Percentiles rank a stretch among this genome's conserved stretches.
Conservation (phyloP, 2,797 vertebrate species). For the Chanos chanos region DNA sequence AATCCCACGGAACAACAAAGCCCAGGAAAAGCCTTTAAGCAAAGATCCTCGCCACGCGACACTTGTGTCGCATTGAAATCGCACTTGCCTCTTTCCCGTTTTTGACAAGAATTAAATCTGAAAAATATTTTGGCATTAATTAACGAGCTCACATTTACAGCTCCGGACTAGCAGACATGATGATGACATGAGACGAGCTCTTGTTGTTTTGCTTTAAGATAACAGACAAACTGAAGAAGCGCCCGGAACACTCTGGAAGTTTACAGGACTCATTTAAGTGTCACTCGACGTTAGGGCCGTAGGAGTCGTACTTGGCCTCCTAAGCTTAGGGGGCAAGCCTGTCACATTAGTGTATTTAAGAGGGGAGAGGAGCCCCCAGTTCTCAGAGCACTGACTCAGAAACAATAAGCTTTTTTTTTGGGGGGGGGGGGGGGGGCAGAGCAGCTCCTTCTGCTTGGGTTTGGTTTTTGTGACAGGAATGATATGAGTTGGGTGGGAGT, state of each 20-base stretch:
- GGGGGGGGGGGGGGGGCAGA: no score
- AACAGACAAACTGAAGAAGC: neutral
- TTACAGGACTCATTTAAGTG: conserved; percentile 39
- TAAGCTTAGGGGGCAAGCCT: conserved; percentile 3
- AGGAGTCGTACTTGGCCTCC: conserved; percentile 4
- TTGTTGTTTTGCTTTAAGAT: conserved; percentile 12
- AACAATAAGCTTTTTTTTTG: conserved; percentile 36
- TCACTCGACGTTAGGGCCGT: conserved; percentile 34
- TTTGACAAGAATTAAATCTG: neutral
- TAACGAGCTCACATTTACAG: conserved; percentile 1
- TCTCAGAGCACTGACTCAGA: conserved; percentile 31
- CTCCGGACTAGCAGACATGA: neutral
- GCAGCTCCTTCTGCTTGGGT: conserved; percentile 10
- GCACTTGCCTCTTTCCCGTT: no score
- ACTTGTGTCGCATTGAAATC: no score
- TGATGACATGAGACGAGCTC: neutral
- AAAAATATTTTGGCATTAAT: neutral
- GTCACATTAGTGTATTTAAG: conserved; percentile 26
- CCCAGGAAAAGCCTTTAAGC: no score
- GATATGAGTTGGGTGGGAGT: no score
- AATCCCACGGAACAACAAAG: no score
- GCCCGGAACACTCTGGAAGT: conserved; percentile 19
- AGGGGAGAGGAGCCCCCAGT: neutral
- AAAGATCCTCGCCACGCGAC: no score
- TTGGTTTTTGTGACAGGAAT: no score